phyloP scores from a whole-genome alignment of 1,140 invertebrate species.

The Heliconius nattereri region DNA sequence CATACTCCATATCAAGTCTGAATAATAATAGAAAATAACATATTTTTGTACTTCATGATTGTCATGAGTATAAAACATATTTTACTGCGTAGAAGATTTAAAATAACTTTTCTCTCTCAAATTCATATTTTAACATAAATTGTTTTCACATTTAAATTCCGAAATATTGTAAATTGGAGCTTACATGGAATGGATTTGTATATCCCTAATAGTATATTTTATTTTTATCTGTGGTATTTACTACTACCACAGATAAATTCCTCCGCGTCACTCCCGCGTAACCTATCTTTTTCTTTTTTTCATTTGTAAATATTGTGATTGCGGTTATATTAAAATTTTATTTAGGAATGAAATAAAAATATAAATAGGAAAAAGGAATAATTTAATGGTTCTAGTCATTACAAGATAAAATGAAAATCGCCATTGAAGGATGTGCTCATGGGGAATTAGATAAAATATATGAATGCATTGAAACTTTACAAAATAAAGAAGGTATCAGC shows the following conservation, averaged over 20 bases:
- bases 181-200: no score
- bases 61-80: no score
- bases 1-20: no score
- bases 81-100: no score
- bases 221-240: background rate
- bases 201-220: background rate
- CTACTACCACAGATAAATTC: background rate
- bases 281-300: background rate
- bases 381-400: constrained; percentile 23
- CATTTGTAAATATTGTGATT: constrained; percentile 8
- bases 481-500: constrained; percentile 86
- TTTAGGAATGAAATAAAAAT: background rate
- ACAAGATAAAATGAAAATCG: constrained; percentile 91
- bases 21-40: no score
- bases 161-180: no score
- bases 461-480: constrained; percentile 87
- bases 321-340: background rate
- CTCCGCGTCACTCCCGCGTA: background rate
- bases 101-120: no score
- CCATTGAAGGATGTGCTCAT: constrained; percentile 98
- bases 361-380: background rate
- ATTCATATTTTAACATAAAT: no score
- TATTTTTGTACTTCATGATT: no score
- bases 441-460: constrained; percentile 98
- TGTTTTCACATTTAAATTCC: no score